Evolutionary conservation across 1,140 invertebrate genomes (phyloP).

Genomic region (Panulirus ornatus): DNA sequence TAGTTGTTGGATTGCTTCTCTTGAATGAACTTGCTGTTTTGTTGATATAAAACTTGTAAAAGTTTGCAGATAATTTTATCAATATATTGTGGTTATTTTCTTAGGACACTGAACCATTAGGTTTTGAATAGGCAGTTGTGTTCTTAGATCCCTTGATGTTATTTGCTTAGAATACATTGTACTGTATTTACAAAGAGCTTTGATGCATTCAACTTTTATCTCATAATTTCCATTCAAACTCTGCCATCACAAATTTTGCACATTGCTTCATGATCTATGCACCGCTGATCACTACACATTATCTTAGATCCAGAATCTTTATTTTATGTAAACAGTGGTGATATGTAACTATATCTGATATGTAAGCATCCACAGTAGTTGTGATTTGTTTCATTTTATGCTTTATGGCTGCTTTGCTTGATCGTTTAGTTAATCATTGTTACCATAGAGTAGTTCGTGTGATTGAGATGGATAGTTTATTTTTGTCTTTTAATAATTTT

Average conservation of each 20-base stretch:
- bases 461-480: not conserved
- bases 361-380: not conserved
- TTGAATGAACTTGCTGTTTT: too few relatives aligned
- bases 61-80: too few relatives aligned
- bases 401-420: conserved; percentile 18
- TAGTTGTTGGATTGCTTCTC: too few relatives aligned
- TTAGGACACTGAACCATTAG: too few relatives aligned
- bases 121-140: too few relatives aligned
- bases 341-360: not conserved
- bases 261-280: not conserved
- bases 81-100: too few relatives aligned
- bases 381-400: not conserved
- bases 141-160: too few relatives aligned
- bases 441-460: not conserved
- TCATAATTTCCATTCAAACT: not conserved
- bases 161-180: too few relatives aligned
- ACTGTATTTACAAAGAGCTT: too few relatives aligned
- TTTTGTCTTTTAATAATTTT: not conserved
- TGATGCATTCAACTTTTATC: too few relatives aligned
- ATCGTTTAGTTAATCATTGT: not conserved
- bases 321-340: not conserved
- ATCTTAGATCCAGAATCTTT: not conserved
- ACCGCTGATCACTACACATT: not conserved
- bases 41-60: too few relatives aligned
- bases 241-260: not conserved